These are phyloP conservation scores for Cirrhinus molitorella DNA, from an alignment of 2,797 vertebrate genomes.

Conservation along the genomic window DNA sequence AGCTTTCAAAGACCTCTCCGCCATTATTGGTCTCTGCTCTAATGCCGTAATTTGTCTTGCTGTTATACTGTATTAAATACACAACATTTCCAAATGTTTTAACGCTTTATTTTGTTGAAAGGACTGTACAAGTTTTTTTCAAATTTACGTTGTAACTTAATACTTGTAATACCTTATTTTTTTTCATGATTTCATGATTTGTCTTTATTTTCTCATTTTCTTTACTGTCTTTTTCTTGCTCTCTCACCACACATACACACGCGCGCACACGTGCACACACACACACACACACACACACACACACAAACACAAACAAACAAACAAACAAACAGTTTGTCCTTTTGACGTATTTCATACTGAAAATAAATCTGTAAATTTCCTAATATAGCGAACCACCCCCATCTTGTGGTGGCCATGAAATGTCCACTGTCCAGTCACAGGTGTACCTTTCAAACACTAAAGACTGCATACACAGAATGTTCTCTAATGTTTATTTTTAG, in stretches of 20 bases:
- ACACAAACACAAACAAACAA: no score
- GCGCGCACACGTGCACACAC: no score
- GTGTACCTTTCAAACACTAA: not conserved
- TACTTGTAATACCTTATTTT: not conserved
- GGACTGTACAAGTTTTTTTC: not conserved
- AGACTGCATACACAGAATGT: not conserved
- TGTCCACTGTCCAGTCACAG: constrained; percentile 11
- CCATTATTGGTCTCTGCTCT: constrained; percentile 12
- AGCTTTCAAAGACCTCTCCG: constrained; percentile 7
- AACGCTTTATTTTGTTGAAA: not conserved
- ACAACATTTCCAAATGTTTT: not conserved
- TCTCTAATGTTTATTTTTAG: not conserved
- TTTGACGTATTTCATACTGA: not conserved
- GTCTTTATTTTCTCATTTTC: not conserved
- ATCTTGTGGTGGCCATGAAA: constrained; percentile 65
- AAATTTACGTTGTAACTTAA: not conserved
- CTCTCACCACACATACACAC: no score
- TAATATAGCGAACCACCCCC: constrained; percentile 67
- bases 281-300: not conserved
- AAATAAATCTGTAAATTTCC: not conserved
- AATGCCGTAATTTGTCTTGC: constrained; percentile 28
- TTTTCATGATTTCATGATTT: not conserved
- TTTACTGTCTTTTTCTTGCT: not conserved
- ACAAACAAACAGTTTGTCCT: not conserved
- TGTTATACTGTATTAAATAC: not conserved